Conservation (phyloP, 1,140 invertebrate species). For the Drosophila leontia region DNA sequence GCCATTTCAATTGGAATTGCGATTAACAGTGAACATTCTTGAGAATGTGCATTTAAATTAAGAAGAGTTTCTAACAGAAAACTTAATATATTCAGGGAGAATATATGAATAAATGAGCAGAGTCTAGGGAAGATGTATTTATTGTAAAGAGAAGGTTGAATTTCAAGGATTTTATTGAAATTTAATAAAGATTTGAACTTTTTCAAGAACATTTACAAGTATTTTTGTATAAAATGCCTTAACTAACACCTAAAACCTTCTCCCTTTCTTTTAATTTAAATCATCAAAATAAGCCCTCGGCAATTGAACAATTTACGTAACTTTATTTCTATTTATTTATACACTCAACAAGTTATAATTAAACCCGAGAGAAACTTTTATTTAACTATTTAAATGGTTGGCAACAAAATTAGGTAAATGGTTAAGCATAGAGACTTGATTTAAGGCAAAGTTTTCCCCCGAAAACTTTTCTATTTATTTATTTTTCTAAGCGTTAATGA, state of each 20-base stretch:
- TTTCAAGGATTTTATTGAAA: background rate
- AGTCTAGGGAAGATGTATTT: background rate
- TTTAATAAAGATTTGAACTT: background rate
- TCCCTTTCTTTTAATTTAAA: too few relatives aligned
- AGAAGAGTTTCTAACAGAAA: background rate
- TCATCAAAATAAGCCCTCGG: too few relatives aligned
- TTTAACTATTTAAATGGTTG: background rate
- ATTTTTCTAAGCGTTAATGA: constrained; percentile 17
- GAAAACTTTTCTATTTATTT: constrained; percentile 15
- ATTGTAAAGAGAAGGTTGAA: background rate
- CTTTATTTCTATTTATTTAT: background rate
- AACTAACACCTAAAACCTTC: too few relatives aligned
- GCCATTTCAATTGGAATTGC: constrained; percentile 26
- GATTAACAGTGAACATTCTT: constrained; percentile 28
- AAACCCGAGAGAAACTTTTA: background rate
- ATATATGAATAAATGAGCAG: background rate
- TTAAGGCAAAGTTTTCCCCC: background rate
- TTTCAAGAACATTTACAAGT: background rate
- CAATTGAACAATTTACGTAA: background rate
- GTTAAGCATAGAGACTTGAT: constrained; percentile 6
- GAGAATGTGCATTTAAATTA: constrained; percentile 12
- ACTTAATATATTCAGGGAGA: background rate
- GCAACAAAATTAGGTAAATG: constrained; percentile 11
- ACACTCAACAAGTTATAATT: constrained; percentile 1
- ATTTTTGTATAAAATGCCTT: background rate